phyloP scores from a whole-genome alignment of 2,797 vertebrate genomes.

The Rhynchotus rufescens region DNA sequence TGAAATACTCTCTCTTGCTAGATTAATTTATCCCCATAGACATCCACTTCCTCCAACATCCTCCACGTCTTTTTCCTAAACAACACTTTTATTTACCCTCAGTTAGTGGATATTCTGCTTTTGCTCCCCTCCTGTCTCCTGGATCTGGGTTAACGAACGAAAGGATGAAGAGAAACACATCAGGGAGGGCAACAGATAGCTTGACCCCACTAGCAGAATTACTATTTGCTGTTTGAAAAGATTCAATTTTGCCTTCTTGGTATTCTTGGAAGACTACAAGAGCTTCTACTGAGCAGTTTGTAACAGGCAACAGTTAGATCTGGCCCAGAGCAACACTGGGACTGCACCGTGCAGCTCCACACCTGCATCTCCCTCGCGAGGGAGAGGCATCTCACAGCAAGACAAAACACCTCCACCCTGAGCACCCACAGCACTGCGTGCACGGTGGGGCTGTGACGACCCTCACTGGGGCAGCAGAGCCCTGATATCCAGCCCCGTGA shows the following conservation, averaged over 20 bases:
- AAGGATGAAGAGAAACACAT: background rate
- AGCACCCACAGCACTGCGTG: accelerated
- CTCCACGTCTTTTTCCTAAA: constrained; percentile 4
- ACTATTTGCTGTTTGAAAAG: background rate
- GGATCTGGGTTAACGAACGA: background rate
- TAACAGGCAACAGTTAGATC: background rate
- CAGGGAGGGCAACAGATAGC: background rate
- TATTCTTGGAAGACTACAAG: background rate
- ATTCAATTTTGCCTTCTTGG: background rate
- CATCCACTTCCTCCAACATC: background rate
- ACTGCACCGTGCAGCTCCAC: accelerated
- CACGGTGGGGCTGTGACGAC: background rate
- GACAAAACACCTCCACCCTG: background rate
- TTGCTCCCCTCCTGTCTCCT: background rate
- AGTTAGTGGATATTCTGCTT: background rate
- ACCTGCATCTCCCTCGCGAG: background rate
- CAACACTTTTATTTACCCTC: background rate
- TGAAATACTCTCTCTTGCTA: background rate
- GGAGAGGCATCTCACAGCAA: background rate
- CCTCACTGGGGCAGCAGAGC: accelerated
- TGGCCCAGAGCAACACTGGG: background rate
- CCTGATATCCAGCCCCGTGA: accelerated
- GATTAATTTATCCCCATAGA: constrained; percentile 23
- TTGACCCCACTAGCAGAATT: background rate
- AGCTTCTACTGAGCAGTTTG: background rate